Conservation (phyloP, 2,888 invertebrate species). For the Pinctada fucata region DNA sequence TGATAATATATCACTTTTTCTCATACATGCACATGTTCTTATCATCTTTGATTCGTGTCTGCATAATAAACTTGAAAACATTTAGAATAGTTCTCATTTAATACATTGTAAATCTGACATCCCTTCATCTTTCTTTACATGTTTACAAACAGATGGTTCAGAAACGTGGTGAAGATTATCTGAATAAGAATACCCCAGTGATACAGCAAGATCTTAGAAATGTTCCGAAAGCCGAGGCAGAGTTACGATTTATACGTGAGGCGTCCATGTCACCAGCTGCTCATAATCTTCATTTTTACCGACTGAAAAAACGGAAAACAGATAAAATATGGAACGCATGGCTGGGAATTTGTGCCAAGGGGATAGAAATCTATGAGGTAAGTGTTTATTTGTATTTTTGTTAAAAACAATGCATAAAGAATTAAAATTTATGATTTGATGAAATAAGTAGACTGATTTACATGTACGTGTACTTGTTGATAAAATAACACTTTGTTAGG, state of each 20-base stretch:
- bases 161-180: constrained; percentile 79
- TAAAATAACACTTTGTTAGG: background rate
- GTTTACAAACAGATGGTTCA: constrained; percentile 76
- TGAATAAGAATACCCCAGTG: constrained; percentile 82
- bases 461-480: background rate
- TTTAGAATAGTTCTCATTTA: too few relatives aligned
- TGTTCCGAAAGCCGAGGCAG: constrained; percentile 88
- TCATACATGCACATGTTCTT: too few relatives aligned
- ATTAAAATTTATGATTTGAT: background rate
- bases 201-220: constrained; percentile 90
- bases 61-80: too few relatives aligned
- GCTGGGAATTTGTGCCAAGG: constrained; percentile 93
- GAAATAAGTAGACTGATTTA: background rate
- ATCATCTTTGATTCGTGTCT: too few relatives aligned
- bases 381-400: constrained; percentile 40
- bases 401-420: background rate
- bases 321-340: constrained; percentile 84
- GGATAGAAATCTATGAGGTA: constrained; percentile 90
- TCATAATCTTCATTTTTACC: constrained; percentile 91
- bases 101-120: too few relatives aligned
- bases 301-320: constrained; percentile 81
- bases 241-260: constrained; percentile 92
- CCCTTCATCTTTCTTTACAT: background rate
- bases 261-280: constrained; percentile 89
- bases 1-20: too few relatives aligned